These are phyloP conservation scores for Euwallacea fornicatus DNA, from an alignment of 1,140 invertebrate genomes.

Conservation along the genomic window DNA sequence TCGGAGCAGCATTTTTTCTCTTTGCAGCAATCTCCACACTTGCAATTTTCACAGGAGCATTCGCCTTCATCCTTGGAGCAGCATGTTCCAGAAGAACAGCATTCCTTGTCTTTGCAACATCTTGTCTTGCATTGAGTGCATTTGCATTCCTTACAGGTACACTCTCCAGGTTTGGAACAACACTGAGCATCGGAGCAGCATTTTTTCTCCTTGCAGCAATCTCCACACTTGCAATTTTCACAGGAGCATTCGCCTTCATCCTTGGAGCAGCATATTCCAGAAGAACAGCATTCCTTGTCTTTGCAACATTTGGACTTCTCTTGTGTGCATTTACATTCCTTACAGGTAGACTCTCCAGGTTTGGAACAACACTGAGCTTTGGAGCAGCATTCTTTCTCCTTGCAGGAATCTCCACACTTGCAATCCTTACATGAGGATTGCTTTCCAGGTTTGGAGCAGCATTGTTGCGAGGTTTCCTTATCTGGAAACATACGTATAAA, in stretches of 20 bases:
- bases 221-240: neutral
- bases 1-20: neutral
- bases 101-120: neutral
- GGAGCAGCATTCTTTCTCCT: neutral
- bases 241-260: neutral
- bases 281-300: neutral
- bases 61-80: too few species aligned
- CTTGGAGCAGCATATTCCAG: neutral
- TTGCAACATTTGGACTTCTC: conserved; percentile 1
- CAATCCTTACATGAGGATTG: neutral
- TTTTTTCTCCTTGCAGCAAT: neutral
- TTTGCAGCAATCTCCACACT: too few species aligned
- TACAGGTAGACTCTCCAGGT: neutral
- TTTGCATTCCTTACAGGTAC: neutral
- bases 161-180: neutral
- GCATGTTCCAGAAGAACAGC: neutral
- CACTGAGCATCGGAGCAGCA: neutral
- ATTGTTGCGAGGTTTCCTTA: neutral
- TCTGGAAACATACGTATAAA: neutral
- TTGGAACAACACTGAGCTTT: neutral
- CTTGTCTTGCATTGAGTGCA: neutral
- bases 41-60: too few species aligned
- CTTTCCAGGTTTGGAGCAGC: neutral
- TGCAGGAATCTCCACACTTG: neutral
- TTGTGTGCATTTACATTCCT: neutral